Base-by-base conservation (phyloP, 1,140 invertebrate genomes). In the Liolophura sinensis region DNA sequence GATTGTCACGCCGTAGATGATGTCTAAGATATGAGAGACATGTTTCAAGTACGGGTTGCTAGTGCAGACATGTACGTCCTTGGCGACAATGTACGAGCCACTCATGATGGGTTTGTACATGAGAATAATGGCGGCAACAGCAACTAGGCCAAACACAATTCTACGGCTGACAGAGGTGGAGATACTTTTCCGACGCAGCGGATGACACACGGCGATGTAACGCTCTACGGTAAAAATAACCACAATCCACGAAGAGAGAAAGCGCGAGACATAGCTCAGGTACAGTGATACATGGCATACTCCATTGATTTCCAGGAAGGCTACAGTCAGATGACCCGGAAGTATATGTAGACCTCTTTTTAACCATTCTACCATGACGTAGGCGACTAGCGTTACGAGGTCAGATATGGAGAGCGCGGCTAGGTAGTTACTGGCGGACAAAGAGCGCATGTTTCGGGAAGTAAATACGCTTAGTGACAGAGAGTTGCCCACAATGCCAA, bases 161-260 rank as follows among this genome's bases (percentile, higher is more conserved):
- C 68, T 59, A 20, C 68, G 0, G 94, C 93, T 64, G 89, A 88
- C 16, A 97, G 85, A 0, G 94, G 94, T 83, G 95, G 93, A 79
- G 94, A 97, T 0, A 97, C 95, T 40, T 40, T 40, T 40, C 31
- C 68, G 27, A 16, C 68, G 56, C 7, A 73, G 60, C 31, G 71
- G 71, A 20, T 66, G 71, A 56, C 71, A 73, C 3, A 68, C 71
- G 16, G 65, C 71, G 56, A 73, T 76, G 72, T 80, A 83, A 7
- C 81, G 50, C 65, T 83, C 81, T 50, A 74, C 65, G 0, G 81
- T 82, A 59, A 83, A 83, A 27, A 73, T 70, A 1, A 80, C 80
- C 14, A 83, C 69, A 47, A 83, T 54, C 80, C 80, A 83, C 7
- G 79, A 74, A 0, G 79, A 82, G 25, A 81, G 49, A 65, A 83